Base-by-base conservation (phyloP, 53 echinoderm and acorn worm species). In the Holothuria leucospilota region DNA sequence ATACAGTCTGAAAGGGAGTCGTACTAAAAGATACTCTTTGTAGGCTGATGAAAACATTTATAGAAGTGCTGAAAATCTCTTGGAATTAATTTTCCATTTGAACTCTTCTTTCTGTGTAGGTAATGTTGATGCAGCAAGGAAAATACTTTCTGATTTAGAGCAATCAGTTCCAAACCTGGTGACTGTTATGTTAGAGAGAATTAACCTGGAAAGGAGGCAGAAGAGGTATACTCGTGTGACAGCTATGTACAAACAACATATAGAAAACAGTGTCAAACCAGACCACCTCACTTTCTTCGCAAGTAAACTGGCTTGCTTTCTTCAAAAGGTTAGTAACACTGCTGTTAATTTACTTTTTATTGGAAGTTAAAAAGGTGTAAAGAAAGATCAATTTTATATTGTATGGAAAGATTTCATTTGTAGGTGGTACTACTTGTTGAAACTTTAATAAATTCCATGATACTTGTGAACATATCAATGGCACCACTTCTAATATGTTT, bases 161-260 rank as follows among this genome's bases (percentile, higher is more conserved):
- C 72, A 84, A n/a, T 89, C 85, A 26, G 63, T 91, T 20, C 93
- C 94, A 3, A 91, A 90, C 27, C 90, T 93, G 1, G 88, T 93
- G 51, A 91, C 89, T 87, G 82, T 97, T 29, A 91, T 89, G 49
- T 79, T 97, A 81, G 93, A 95, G 72, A 90, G 94, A 42, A 88
- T 97, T 78, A 95, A 93, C 75, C 91, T 97, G 75, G 97, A 97
- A 85, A 90, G 97, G 15, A 86, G 97, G 20, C 78, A 90, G 20
- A 85, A 87, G 66, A 90, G 93, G 62, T 59, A 85, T 34, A 87
- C 91, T 8, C 82, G 86, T 51, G 97, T 95, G 42, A 87, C 88
- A 14, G 52, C 34, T 21, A 87, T 96, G 68, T 87, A 89, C 15
- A 89, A 81, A 68, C 71, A 81, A 5, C 84, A 85, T 52, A 87